phyloP scores from a whole-genome alignment of 1,140 invertebrate species.

The Sminthurinus signatus region DNA sequence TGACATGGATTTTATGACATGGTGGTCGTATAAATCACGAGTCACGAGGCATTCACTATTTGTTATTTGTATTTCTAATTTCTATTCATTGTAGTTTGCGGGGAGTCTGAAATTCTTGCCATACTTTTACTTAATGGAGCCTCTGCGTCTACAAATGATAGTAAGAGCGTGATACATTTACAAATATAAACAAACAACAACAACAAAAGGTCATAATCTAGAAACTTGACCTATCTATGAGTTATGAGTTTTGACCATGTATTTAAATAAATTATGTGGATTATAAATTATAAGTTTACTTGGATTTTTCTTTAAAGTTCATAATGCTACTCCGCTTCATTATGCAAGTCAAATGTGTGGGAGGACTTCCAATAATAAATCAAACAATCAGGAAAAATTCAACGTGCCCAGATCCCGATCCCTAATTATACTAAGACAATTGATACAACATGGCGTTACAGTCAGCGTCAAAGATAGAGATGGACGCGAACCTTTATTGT shows the following conservation, averaged over 20 bases:
- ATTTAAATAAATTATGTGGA: too few relatives aligned
- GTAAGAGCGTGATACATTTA: too few relatives aligned
- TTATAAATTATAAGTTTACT: too few relatives aligned
- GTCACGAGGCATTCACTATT: background rate
- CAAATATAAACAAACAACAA: too few relatives aligned
- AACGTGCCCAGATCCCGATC: background rate
- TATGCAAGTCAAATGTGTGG: conserved; percentile 96
- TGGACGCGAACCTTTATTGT: conserved; percentile 84
- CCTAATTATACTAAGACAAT: conserved; percentile 71
- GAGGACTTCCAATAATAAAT: background rate
- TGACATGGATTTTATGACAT: too few relatives aligned
- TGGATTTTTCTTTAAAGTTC: too few relatives aligned
- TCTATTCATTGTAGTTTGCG: conserved; percentile 68
- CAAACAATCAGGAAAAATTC: background rate
- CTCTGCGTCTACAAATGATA: conserved; percentile 75
- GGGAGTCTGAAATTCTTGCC: conserved; percentile 77
- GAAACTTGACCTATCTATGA: too few relatives aligned
- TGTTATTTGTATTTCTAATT: background rate
- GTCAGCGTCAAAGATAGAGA: conserved; percentile 84
- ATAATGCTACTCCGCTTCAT: conserved; percentile 90
- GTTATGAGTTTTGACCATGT: too few relatives aligned
- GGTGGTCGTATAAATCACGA: too few relatives aligned
- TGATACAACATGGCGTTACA: conserved; percentile 69
- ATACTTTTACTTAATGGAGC: conserved; percentile 76
- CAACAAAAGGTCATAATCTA: too few relatives aligned